These are phyloP conservation scores for Phalacrocorax pelagicus DNA, from an alignment of 2,113 vertebrate genomes.

Conservation along the genomic window DNA sequence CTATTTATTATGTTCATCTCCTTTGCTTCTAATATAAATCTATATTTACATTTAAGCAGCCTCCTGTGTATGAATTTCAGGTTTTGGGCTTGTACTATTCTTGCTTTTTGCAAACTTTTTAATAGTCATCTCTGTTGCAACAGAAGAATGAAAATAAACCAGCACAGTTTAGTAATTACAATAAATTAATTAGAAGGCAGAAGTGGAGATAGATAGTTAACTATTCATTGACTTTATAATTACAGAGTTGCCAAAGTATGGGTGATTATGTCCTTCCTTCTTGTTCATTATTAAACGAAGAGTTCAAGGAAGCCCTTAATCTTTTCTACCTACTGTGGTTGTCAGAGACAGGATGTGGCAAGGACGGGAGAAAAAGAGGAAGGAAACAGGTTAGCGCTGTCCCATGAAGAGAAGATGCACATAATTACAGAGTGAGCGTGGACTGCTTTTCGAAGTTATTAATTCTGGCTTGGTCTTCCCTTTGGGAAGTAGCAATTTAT, in stretches of 20 bases:
- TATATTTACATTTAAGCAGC: not conserved
- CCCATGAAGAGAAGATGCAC: not conserved
- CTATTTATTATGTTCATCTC: not conserved
- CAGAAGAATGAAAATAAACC: not conserved
- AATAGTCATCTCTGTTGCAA: not conserved
- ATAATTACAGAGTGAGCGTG: slow-evolving; percentile 15
- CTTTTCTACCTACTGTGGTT: not conserved
- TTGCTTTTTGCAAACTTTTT: not conserved
- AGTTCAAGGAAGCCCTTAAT: not conserved
- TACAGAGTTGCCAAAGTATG: not conserved
- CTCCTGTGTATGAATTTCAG: not conserved
- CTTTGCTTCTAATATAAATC: not conserved
- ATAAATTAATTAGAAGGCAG: slow-evolving; percentile 37
- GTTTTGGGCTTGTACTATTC: not conserved
- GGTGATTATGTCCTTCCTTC: slow-evolving; percentile 16
- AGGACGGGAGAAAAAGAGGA: not conserved
- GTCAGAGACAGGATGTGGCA: not conserved
- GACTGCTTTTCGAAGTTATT: slow-evolving; percentile 4
- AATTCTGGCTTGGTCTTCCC: not conserved
- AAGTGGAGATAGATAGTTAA: slow-evolving; percentile 7
- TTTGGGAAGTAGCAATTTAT: not conserved
- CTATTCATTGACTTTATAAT: slow-evolving; percentile 48
- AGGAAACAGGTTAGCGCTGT: not conserved
- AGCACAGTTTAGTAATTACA: not conserved
- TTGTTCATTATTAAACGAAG: slow-evolving; percentile 2